A percentile compares a stretch with the other conserved stretches of the same genome.
Evolutionary conservation across 2,113 vertebrate genomes (phyloP).

Genomic region (Entosphenus tridentatus): DNA sequence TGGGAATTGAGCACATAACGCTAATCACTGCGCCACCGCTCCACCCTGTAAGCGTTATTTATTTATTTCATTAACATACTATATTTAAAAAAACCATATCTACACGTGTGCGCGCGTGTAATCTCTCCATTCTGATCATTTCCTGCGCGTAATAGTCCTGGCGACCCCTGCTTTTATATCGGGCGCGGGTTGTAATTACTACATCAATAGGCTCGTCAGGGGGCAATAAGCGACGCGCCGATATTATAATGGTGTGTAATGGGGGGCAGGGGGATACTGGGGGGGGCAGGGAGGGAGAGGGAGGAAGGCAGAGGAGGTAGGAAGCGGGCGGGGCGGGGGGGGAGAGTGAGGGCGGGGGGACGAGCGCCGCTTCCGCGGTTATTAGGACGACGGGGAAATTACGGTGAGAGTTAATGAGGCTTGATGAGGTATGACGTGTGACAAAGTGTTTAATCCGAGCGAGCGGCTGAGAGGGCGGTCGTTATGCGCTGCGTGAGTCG

Average conservation of each 20-base stretch:
- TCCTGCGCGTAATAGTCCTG: no score
- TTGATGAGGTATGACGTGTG: conserved; percentile 4
- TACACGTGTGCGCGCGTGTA: no score
- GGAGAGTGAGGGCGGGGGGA: neutral
- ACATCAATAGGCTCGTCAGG: conserved; percentile 4
- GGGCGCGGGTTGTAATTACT: conserved; percentile 5
- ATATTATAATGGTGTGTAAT: conserved; percentile 4
- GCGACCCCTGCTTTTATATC: neutral
- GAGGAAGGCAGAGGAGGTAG: neutral
- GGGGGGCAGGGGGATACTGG: neutral
- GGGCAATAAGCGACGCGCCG: conserved; percentile 5
- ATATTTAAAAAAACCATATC: no score
- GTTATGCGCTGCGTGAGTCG: neutral
- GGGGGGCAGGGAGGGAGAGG: neutral
- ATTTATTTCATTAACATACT: no score
- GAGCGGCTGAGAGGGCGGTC: neutral
- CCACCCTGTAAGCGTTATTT: no score
- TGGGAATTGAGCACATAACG: no score
- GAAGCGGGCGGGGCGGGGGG: neutral
- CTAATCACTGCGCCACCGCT: no score
- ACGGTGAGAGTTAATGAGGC: conserved; percentile 5
- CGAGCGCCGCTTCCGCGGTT: neutral
- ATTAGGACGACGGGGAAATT: conserved; percentile 4
- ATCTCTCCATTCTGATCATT: no score
- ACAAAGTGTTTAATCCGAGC: conserved; percentile 5